Percentiles rank a stretch among this genome's conserved stretches.
These are phyloP conservation scores for Porites divaricata DNA, from an alignment of 92 coral and sea anemone genomes.

Conservation along the genomic window DNA sequence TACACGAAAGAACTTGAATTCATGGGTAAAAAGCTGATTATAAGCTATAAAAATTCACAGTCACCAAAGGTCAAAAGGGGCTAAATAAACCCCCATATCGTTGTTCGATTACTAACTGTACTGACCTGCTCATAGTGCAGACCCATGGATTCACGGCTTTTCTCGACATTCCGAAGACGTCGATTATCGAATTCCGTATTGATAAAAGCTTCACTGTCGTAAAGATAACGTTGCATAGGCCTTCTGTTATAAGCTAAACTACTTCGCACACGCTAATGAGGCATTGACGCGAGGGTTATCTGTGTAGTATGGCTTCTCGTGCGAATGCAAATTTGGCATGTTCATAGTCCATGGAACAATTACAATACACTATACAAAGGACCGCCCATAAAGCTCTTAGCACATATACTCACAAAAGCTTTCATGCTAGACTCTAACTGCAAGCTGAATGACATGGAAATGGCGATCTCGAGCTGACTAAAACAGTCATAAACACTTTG, in stretches of 20 bases:
- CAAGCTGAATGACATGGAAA: slow-evolving; percentile 3
- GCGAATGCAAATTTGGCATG: slow-evolving; percentile 39
- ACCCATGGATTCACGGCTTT: slow-evolving; percentile 27
- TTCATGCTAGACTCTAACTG: slow-evolving; percentile 4
- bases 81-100: not conserved
- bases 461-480: not conserved
- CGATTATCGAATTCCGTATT: not conserved
- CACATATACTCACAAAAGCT: slow-evolving; percentile 31
- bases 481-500: not conserved
- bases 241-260: not conserved
- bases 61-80: not conserved
- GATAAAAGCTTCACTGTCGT: not conserved
- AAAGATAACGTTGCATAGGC: not conserved
- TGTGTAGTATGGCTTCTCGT: slow-evolving; percentile 19
- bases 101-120: not conserved
- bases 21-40: not conserved
- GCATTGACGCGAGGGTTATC: not conserved
- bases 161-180: slow-evolving; percentile 30
- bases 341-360: slow-evolving; percentile 27
- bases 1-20: not conserved
- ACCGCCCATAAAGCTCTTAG: slow-evolving; percentile 37
- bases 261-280: slow-evolving; percentile 1
- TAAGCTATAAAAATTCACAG: not conserved
- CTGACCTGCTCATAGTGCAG: slow-evolving; percentile 45
- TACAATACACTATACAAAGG: slow-evolving; percentile 30